Percentiles rank a stretch among this genome's conserved stretches.
These are phyloP conservation scores for Serinus canaria DNA, from an alignment of 2,113 vertebrate genomes.

Conservation along the genomic window DNA sequence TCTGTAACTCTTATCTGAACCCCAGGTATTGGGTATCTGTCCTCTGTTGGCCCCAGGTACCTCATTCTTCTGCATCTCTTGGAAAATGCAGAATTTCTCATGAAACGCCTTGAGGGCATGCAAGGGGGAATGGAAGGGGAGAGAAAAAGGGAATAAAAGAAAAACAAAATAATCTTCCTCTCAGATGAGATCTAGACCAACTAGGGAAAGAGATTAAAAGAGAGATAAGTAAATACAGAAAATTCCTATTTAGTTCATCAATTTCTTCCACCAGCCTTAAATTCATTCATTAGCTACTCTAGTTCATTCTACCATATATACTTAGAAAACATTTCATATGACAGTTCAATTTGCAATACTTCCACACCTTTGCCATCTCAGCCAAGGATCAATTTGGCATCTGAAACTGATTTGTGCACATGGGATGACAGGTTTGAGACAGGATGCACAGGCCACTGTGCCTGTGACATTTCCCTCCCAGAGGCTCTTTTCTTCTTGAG, in stretches of 20 bases:
- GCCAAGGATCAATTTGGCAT: background rate
- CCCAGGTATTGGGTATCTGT: background rate
- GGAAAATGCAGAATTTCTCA: constrained; percentile 82
- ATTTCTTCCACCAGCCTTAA: background rate
- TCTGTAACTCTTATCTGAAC: constrained; percentile 59
- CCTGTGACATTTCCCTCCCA: background rate
- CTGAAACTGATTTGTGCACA: background rate
- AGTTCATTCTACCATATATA: background rate
- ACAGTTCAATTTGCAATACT: background rate
- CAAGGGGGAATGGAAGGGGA: constrained; percentile 10
- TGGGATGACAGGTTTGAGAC: background rate
- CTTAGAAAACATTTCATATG: background rate
- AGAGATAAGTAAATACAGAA: constrained; percentile 16
- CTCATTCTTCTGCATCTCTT: constrained; percentile 76
- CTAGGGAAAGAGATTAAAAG: background rate
- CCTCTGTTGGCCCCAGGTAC: constrained; percentile 62
- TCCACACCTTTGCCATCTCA: background rate
- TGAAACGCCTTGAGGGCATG: constrained; percentile 69
- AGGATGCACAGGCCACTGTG: background rate
- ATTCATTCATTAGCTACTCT: background rate
- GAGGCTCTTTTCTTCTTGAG: background rate
- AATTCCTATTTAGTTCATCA: background rate
- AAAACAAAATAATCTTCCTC: constrained; percentile 28
- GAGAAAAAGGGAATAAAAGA: constrained; percentile 52
- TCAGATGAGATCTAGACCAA: background rate